Evolutionary conservation across 2,888 invertebrate genomes (phyloP), one percentile per base, ranked within the genome.

Genomic region (Copidosoma aretas): DNA sequence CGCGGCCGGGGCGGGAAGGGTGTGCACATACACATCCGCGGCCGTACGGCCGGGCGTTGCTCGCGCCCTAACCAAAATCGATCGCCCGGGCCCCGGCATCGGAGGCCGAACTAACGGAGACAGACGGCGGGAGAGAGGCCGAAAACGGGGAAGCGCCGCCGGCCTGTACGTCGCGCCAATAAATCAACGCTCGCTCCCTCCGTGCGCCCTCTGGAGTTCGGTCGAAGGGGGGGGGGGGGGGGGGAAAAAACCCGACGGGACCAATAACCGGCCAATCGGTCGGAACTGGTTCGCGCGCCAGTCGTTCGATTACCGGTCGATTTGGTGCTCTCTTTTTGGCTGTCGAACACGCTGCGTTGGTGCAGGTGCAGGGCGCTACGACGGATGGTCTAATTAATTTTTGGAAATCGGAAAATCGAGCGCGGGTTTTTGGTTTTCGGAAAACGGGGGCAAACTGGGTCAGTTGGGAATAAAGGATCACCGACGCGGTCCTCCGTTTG

Each of bases 201-300:
- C 8, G 32, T 8, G 3, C 4, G 32, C 32, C 32, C 51, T 22
- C 49, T 22, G 15, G 32, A 57, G 39, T 57, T 25, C 43, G 52
- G 59, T 5, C 22, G 54, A 56, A 56, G 32, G 43, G 43, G 43
- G 43, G 12, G 43, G 43, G 17, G 54, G 19, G 17, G 2, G 51
- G 19, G 14, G 25, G 25, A 59, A 58, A 60, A 61, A 25, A 52
- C 21, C 22, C 22, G 58, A n/a, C 4, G 51, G 22, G 39, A 19
- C 51, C 64, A 58, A 64, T 64, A 52, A 60, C 46, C 46, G 49
- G 21, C 57, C 62, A 58, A 67, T 67, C 52, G 22, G 24, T 51
- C 22, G 43, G 43, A 67, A 61, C 51, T 57, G 51, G 61, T 17
- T 41, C 60, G 57, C 46, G 8, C 32, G 56, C n/a, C 57, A 56